Conservation (phyloP, 1,140 invertebrate species). For the Popillia japonica region DNA sequence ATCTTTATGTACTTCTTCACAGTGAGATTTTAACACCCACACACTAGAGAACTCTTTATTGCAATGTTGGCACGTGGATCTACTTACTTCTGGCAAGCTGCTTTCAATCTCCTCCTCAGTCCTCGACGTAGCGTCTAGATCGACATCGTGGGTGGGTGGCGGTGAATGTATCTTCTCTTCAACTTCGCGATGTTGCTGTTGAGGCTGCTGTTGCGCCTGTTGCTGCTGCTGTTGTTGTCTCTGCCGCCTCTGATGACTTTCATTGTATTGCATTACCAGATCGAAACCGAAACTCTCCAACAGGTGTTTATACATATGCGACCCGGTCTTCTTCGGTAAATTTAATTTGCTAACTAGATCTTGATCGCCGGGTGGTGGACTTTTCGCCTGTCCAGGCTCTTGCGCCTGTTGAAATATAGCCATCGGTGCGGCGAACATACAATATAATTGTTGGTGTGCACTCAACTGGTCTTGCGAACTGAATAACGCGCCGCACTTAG, state of each 20-base stretch:
- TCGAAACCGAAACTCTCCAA: conserved; percentile 95
- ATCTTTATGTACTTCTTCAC: conserved; percentile 93
- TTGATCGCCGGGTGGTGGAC: conserved; percentile 59
- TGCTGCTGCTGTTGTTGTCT: conserved; percentile 57
- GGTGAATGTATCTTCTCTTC: conserved; percentile 49
- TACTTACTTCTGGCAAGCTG: conserved; percentile 74
- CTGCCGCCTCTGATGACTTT: conserved; percentile 80
- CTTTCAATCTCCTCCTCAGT: conserved; percentile 65
- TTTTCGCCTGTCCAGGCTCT: conserved; percentile 61
- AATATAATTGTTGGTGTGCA: conserved; percentile 84
- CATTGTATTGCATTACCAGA: conserved; percentile 96
- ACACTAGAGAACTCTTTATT: conserved; percentile 94
- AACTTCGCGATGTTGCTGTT: conserved; percentile 57
- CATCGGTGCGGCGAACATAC: conserved; percentile 75
- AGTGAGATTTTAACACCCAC: conserved; percentile 94
- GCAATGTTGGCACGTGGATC: conserved; percentile 88
- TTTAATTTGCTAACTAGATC: conserved; percentile 59
- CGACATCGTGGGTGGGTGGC: conserved; percentile 39
- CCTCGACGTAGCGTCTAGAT: conserved; percentile 64
- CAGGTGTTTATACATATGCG: conserved; percentile 89
- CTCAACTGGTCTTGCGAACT: conserved; percentile 80
- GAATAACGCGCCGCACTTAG: conserved; percentile 80
- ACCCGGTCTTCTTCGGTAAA: conserved; percentile 72
- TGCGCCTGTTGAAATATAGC: conserved; percentile 67
- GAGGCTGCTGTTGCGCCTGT: conserved; percentile 46